Percentiles rank a stretch among this genome's conserved stretches.
These are phyloP conservation scores for Caenorhabditis angaria DNA, from an alignment of 2,888 invertebrate species.

Conservation along the genomic window DNA sequence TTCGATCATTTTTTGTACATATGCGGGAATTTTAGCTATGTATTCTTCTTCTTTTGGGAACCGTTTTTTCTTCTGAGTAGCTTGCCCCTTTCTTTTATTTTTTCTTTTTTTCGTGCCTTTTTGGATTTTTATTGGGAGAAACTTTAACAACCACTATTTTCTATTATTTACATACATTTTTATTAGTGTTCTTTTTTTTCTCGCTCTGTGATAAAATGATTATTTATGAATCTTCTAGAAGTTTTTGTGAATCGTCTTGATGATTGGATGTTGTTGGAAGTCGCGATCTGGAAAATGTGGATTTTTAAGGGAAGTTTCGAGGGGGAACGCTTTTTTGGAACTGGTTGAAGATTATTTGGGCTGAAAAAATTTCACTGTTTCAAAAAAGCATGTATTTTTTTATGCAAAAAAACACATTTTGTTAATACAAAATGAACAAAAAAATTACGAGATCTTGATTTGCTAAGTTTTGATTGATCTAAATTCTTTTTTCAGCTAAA, in stretches of 20 bases:
- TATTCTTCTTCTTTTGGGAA: slow-evolving; percentile 6
- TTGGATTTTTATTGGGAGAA: neutral
- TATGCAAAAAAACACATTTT: neutral
- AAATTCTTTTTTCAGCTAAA: neutral
- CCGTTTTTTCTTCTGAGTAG: slow-evolving; percentile 7
- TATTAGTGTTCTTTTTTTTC: neutral
- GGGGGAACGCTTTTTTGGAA: neutral
- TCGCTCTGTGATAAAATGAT: neutral
- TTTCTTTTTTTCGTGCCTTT: neutral
- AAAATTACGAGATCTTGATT: neutral
- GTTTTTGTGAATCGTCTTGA: too few species aligned
- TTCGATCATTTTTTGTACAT: slow-evolving; percentile 33
- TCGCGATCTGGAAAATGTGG: too few species aligned
- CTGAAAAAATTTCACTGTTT: neutral
- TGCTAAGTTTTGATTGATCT: neutral
- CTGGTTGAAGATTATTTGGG: neutral
- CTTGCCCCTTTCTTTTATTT: neutral
- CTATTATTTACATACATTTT: neutral
- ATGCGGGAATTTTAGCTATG: slow-evolving; percentile 19
- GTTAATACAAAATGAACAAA: neutral
- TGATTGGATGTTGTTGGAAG: too few species aligned
- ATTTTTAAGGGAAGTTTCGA: too few species aligned
- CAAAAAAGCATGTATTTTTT: neutral
- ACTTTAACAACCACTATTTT: neutral
- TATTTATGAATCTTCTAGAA: neutral